Conservation (phyloP, 2,888 invertebrate genomes). For the Platypus cylindrus region DNA sequence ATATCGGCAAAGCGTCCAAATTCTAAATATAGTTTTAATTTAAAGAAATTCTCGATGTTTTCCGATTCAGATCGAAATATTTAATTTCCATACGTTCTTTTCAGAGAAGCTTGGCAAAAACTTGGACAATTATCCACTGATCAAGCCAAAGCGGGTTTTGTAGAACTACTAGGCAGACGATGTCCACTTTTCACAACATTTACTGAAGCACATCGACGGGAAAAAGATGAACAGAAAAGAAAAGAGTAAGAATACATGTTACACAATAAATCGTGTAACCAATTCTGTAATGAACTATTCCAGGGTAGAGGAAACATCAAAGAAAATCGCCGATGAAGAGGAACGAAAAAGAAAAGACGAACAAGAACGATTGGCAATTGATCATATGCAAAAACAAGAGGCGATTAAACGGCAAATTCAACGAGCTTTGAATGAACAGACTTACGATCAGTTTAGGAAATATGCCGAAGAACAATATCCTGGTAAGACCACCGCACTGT, state of each 20-base stretch:
- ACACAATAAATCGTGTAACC: not conserved
- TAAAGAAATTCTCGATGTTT: not conserved
- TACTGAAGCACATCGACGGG: conserved; percentile 81
- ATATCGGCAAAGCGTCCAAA: no score
- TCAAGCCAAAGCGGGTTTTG: conserved; percentile 86
- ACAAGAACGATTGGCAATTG: conserved; percentile 47
- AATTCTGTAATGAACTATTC: conserved; percentile 1
- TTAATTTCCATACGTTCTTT: no score
- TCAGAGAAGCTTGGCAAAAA: conserved; percentile 74
- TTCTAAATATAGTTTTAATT: no score
- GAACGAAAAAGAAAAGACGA: conserved; percentile 48
- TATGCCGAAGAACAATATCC: conserved; percentile 92
- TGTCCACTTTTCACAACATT: conserved; percentile 87
- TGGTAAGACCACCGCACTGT: conserved; percentile 27
- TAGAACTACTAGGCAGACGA: conserved; percentile 70
- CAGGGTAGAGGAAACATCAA: conserved; percentile 43
- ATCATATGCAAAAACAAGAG: conserved; percentile 48
- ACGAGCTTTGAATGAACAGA: conserved; percentile 91
- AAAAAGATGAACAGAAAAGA: conserved; percentile 67
- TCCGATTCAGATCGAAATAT: no score
- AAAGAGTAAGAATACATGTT: conserved; percentile 33
- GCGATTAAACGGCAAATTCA: conserved; percentile 72
- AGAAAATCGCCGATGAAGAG: conserved; percentile 43
- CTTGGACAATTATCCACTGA: conserved; percentile 74
- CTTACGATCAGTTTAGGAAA: conserved; percentile 74